Base-by-base conservation (phyloP, 2,113 vertebrate genomes). In the Siphamia tubifer region DNA sequence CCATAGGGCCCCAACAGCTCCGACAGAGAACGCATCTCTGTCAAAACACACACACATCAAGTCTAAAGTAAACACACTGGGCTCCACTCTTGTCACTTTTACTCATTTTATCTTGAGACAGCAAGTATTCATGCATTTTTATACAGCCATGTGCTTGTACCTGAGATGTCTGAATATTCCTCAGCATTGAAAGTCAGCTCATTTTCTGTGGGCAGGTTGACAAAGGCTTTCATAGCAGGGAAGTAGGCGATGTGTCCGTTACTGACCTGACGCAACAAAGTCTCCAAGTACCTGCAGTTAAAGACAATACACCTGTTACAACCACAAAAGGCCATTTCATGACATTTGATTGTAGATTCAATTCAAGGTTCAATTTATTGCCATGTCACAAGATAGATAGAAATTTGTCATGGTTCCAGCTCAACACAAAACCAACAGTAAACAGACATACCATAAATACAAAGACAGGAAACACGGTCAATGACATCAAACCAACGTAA, bases 211-310 rank as follows among this genome's bases (percentile, higher is more conserved):
- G 98, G 98, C 78, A 99, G 93, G 77, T 99, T 99, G 77, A 99
- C 98, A 45, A 99, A 99, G 12, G 98, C 98, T 87, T 99, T 99
- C 98, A 99, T 99, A 53, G 98, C 98, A 10, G 97, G 98, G 72
- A 99, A 99, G 87, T 99, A 99, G 39, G 98, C 98, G 84, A 99
- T 99, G 87, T 99, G 98, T 34, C 97, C 98, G 57, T 98, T 99
- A 86, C 98, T 99, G 75, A 99, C 98, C 91, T 99, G 98, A 54
- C 98, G 93, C 63, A 99, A 92, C 83, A 99, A 91, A 20, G 98
- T 99, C 91, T 99, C 98, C 93, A 99, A 91, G 82, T 99, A 99
- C 98, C 98, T 99, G 31, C 6, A 60, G 8, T 61, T 5, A 65
- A 32, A 69, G 20, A 54, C 24, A 8, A 13, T 2, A 47, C 43